phyloP scores from a whole-genome alignment of 2,113 vertebrate species.

The Acrocephalus arundinaceus region DNA sequence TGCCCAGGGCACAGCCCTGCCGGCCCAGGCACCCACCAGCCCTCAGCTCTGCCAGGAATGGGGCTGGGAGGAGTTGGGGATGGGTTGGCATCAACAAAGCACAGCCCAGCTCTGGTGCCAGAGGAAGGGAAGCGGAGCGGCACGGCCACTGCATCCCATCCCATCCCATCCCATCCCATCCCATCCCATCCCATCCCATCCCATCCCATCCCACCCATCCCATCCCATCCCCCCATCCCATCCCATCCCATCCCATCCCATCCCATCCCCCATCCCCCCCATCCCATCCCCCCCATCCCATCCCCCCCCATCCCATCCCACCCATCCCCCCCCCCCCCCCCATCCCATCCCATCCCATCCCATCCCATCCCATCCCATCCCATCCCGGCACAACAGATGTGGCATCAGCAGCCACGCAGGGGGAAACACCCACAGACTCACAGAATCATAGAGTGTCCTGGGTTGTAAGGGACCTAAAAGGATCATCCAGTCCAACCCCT shows the following conservation, averaged over 20 bases:
- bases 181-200: neutral
- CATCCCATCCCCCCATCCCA: neutral
- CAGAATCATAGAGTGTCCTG: neutral
- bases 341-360: neutral
- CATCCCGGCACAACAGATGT: fast-evolving
- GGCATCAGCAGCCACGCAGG: fast-evolving
- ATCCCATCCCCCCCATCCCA: neutral
- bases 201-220: too few relatives aligned
- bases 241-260: neutral
- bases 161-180: neutral
- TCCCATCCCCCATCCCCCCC: too few relatives aligned
- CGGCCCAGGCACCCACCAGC: fast-evolving
- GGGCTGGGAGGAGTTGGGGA: neutral
- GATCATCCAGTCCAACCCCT: fast-evolving
- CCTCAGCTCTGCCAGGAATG: neutral
- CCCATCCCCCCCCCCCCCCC: too few relatives aligned
- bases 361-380: neutral
- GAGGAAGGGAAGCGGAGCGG: fast-evolving
- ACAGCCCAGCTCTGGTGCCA: fast-evolving
- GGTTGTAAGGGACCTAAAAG: neutral
- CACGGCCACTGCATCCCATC: fast-evolving
- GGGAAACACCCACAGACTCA: neutral
- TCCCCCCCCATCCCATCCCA: neutral
- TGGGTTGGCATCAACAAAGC: neutral
- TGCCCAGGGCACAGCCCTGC: neutral